Evolutionary conservation across 1,140 invertebrate species (phyloP).

Genomic region (Trigoniulus corallinus): DNA sequence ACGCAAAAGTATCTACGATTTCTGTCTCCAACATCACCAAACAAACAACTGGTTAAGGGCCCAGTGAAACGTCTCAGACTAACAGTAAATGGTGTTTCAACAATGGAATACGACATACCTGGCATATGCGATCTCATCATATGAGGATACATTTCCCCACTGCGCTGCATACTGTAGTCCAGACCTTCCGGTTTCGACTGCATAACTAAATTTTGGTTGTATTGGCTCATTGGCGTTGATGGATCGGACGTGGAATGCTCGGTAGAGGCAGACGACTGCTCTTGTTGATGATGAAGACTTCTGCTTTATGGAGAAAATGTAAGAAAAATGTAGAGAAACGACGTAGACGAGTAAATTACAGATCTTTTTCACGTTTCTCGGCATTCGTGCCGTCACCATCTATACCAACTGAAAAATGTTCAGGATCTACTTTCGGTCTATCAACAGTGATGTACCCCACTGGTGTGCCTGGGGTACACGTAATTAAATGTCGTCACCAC

Average conservation of each 20-base stretch:
- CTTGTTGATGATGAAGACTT: constrained; percentile 16
- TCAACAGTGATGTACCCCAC: no score
- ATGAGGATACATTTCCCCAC: constrained; percentile 29
- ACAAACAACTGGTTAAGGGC: no score
- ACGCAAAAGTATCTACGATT: no score
- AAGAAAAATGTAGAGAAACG: background rate
- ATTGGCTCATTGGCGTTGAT: constrained; percentile 10
- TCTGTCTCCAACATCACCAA: no score
- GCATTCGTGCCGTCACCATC: no score
- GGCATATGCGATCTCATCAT: constrained; percentile 33
- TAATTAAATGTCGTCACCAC: no score
- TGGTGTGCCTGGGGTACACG: no score
- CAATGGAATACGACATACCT: constrained; percentile 18
- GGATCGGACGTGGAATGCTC: constrained; percentile 9
- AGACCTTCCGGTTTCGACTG: constrained; percentile 27
- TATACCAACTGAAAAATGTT: no score
- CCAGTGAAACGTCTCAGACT: no score
- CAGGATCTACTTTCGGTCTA: no score
- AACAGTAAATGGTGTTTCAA: background rate
- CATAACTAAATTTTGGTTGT: constrained; percentile 11
- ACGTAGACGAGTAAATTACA: no score
- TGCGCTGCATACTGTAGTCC: constrained; percentile 53
- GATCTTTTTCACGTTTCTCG: no score
- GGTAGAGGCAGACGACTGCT: constrained; percentile 6
- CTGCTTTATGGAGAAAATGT: constrained; percentile 9